Evolutionary conservation across 2,113 vertebrate species (phyloP).

Genomic region (Dermatemys mawii): DNA sequence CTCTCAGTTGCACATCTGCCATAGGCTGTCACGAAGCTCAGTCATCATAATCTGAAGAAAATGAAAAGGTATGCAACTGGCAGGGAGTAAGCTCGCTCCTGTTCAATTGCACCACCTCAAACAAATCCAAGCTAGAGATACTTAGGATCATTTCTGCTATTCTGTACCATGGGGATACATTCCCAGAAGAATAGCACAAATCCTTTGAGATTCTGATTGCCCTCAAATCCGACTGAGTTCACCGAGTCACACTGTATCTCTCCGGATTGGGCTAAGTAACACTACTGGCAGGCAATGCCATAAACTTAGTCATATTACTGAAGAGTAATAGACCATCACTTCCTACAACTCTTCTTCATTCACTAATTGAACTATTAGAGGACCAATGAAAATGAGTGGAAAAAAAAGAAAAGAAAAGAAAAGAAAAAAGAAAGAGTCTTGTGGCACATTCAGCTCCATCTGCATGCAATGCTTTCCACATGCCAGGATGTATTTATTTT

Average conservation of each 20-base stretch:
- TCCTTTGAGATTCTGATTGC: not conserved
- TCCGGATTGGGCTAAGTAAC: not conserved
- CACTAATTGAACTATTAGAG: not conserved
- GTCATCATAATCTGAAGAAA: not conserved
- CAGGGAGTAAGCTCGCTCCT: not conserved
- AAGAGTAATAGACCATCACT: not conserved
- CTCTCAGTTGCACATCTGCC: not conserved
- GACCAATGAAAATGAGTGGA: not conserved
- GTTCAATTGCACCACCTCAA: not conserved
- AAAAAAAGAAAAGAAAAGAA: not conserved
- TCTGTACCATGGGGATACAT: not conserved
- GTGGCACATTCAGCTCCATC: not conserved
- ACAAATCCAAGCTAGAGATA: not conserved
- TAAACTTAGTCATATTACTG: not conserved
- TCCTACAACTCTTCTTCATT: not conserved
- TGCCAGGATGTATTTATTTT: not conserved
- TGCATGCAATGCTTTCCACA: not conserved
- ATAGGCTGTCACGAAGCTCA: not conserved
- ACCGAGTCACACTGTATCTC: not conserved
- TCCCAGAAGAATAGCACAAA: not conserved
- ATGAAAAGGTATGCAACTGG: rapidly evolving
- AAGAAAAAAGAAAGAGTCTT: not conserved
- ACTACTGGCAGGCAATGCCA: not conserved
- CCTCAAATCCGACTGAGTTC: not conserved
- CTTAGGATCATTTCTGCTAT: not conserved